Evolutionary conservation across 2,888 invertebrate species (phyloP).

Genomic region (Tillus elongatus): DNA sequence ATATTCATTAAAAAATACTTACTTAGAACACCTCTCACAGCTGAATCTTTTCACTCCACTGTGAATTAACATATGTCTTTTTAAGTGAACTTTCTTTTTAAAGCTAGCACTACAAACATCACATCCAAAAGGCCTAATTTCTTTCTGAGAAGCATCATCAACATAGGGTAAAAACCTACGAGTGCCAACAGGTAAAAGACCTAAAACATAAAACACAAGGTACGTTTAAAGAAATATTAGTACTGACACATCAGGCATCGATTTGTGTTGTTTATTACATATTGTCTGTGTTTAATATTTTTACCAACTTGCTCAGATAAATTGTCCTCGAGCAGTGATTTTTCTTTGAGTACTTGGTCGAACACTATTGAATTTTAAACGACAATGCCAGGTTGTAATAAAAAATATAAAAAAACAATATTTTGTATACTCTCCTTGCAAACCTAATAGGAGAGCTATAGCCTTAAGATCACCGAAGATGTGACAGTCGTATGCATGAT

Average conservation of each 20-base stretch:
- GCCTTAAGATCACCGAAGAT: no score
- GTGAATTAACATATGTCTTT: conserved; percentile 41
- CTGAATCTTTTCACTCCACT: conserved; percentile 35
- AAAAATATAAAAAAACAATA: no score
- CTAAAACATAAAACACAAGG: conserved; percentile 3
- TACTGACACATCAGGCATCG: neutral
- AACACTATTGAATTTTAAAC: no score
- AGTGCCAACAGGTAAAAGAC: neutral
- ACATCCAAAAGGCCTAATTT: conserved; percentile 46
- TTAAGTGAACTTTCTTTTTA: conserved; percentile 48
- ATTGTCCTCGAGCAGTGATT: no score
- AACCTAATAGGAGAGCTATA: no score
- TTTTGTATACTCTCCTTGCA: no score
- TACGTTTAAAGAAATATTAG: neutral
- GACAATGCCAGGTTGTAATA: no score
- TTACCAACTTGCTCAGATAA: no score
- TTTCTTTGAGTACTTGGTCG: no score
- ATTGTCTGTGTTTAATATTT: no score
- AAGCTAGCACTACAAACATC: conserved; percentile 41
- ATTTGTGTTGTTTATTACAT: neutral
- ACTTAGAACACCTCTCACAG: conserved; percentile 38
- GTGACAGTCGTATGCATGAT: no score
- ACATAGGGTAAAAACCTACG: neutral
- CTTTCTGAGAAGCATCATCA: conserved; percentile 13
- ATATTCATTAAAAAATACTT: conserved; percentile 15